phyloP scores from a whole-genome alignment of 2,888 invertebrate species.

The Balanococcus diminutus region DNA sequence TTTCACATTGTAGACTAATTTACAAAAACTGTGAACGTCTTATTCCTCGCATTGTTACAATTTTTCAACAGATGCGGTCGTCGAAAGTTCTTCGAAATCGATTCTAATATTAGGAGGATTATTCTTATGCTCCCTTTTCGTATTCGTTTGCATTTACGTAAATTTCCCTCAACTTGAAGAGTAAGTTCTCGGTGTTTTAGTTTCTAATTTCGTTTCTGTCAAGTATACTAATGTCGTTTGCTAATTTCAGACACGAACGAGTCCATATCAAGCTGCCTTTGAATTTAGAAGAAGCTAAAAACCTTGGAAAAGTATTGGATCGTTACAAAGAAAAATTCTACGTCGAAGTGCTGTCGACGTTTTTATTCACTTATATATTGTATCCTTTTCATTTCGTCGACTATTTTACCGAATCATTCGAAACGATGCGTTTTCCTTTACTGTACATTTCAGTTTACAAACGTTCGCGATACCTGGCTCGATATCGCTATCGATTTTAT shows the following conservation, averaged over 20 bases:
- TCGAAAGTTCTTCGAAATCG: constrained; percentile 6
- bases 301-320: constrained; percentile 86
- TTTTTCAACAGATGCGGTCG: neutral
- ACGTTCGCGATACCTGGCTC: constrained; percentile 99
- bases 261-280: constrained; percentile 86
- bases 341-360: constrained; percentile 86
- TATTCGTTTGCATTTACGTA: constrained; percentile 43
- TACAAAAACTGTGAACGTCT: too few relatives aligned
- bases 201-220: neutral
- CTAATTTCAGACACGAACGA: constrained; percentile 77
- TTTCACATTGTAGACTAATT: too few relatives aligned
- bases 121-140: neutral
- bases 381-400: constrained; percentile 79
- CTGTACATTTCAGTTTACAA: constrained; percentile 76
- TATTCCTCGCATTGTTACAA: neutral
- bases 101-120: constrained; percentile 36
- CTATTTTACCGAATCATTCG: too few relatives aligned
- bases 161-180: constrained; percentile 51
- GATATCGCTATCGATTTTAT: constrained; percentile 93
- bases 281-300: constrained; percentile 95
- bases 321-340: constrained; percentile 93
- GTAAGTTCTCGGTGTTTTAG: neutral
- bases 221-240: too few relatives aligned
- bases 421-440: neutral
- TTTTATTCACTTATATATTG: constrained; percentile 94